Percentiles rank a stretch among this genome's conserved stretches.
Conservation (phyloP, 2,113 vertebrate genomes). For the Edolisoma coerulescens region DNA sequence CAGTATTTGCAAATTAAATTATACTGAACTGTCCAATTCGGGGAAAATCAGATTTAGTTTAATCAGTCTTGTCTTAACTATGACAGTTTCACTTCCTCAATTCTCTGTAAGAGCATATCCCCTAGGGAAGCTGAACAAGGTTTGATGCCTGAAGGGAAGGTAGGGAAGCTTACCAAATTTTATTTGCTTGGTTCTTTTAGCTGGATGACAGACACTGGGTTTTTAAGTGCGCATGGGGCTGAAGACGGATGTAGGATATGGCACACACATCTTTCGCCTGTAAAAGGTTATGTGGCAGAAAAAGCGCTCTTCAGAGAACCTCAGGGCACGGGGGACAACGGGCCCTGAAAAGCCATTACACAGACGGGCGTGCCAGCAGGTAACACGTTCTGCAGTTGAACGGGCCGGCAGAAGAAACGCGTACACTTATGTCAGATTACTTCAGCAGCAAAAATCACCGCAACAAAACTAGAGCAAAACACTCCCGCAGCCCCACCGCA, state of each 20-base stretch:
- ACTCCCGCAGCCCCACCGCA: rapidly evolving
- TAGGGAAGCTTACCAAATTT: neutral
- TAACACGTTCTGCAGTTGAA: rapidly evolving
- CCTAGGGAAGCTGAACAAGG: neutral
- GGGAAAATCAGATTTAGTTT: neutral
- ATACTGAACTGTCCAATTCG: neutral
- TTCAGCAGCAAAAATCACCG: neutral
- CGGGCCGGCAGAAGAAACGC: rapidly evolving
- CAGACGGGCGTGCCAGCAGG: rapidly evolving
- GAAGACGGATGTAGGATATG: neutral
- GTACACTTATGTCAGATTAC: rapidly evolving
- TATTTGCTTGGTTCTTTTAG: neutral
- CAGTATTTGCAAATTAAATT: slow-evolving; percentile 32
- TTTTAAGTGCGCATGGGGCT: neutral
- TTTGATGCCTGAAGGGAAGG: neutral
- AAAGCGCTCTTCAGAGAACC: too few species aligned
- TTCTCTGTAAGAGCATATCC: neutral
- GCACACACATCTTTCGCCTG: neutral
- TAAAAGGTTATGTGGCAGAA: rapidly evolving
- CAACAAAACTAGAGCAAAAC: neutral
- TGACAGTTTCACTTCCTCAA: neutral
- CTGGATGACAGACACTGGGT: neutral
- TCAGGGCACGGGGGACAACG: rapidly evolving
- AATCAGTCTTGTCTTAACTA: slow-evolving; percentile 26
- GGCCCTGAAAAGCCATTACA: rapidly evolving